These are phyloP conservation scores for Mustelus asterias DNA, from an alignment of 2,113 vertebrate species.

Conservation along the genomic window DNA sequence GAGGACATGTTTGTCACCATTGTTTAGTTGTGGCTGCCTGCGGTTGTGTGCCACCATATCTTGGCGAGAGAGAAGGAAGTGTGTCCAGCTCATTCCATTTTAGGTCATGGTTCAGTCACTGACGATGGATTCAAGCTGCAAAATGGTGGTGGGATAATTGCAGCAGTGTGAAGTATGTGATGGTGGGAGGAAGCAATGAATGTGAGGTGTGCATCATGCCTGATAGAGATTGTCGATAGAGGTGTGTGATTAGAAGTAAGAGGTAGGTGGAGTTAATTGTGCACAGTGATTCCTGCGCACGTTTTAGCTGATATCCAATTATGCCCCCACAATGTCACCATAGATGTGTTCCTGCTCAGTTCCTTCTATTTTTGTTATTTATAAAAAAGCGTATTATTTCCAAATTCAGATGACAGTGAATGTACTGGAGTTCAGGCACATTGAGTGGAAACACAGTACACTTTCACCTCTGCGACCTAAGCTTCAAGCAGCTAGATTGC, in stretches of 20 bases:
- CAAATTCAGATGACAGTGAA: not conserved
- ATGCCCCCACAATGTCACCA: not conserved
- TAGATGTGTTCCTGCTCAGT: not conserved
- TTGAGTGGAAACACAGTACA: not conserved
- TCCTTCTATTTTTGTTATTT: not conserved
- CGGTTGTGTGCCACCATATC: too few species aligned
- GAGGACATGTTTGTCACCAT: not conserved
- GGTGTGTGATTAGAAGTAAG: not conserved
- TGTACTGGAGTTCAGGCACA: slow-evolving; percentile 9
- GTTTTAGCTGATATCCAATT: not conserved
- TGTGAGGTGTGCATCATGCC: not conserved
- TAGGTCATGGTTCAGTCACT: not conserved
- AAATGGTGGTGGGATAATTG: not conserved
- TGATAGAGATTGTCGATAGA: not conserved
- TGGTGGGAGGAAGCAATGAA: not conserved
- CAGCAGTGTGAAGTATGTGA: not conserved
- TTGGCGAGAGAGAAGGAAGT: not conserved
- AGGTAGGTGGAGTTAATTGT: not conserved
- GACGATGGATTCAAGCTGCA: not conserved
- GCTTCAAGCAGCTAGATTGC: not conserved
- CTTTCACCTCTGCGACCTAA: not conserved
- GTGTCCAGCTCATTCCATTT: not conserved
- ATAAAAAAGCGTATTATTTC: not conserved
- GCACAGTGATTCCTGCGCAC: not conserved
- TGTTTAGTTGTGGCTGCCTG: too few species aligned